Conservation (phyloP, 2,113 vertebrate species). For the Hiodon tergisus region DNA sequence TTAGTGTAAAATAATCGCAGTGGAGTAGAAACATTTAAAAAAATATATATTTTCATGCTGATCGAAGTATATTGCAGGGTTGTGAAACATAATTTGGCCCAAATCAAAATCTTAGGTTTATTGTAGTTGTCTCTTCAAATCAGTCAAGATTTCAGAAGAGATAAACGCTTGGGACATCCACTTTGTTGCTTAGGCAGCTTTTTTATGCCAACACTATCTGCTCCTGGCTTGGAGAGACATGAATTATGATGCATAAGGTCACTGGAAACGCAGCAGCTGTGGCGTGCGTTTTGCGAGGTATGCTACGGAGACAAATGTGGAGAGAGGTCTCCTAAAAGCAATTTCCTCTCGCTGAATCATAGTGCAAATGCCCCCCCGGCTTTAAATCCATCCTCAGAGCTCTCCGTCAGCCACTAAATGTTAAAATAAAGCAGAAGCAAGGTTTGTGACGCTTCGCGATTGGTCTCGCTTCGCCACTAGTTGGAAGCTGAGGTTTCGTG, state of each 20-base stretch:
- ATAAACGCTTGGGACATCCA: not conserved
- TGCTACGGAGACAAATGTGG: not conserved
- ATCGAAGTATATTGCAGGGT: too few relatives aligned
- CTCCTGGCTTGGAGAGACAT: not conserved
- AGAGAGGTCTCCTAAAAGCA: not conserved
- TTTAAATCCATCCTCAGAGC: not conserved
- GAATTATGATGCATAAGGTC: not conserved
- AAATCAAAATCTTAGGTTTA: too few relatives aligned
- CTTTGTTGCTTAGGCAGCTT: conserved; percentile 5
- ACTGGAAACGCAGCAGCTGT: not conserved
- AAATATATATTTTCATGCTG: too few relatives aligned
- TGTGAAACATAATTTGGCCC: too few relatives aligned
- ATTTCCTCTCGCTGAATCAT: not conserved
- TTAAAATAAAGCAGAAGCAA: not conserved
- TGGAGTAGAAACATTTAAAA: too few relatives aligned
- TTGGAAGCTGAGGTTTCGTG: too few relatives aligned
- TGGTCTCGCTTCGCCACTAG: too few relatives aligned
- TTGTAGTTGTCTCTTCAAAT: too few relatives aligned
- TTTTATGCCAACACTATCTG: conserved; percentile 4
- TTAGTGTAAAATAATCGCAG: too few relatives aligned
- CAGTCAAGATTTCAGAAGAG: too few relatives aligned
- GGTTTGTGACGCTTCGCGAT: too few relatives aligned
- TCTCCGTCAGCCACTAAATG: not conserved
- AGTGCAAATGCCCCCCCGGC: not conserved
- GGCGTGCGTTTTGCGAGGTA: not conserved